Percentiles rank a stretch among this genome's conserved stretches.
phyloP scores from a whole-genome alignment of 1,140 invertebrate genomes.

The Polypedilum vanderplanki region DNA sequence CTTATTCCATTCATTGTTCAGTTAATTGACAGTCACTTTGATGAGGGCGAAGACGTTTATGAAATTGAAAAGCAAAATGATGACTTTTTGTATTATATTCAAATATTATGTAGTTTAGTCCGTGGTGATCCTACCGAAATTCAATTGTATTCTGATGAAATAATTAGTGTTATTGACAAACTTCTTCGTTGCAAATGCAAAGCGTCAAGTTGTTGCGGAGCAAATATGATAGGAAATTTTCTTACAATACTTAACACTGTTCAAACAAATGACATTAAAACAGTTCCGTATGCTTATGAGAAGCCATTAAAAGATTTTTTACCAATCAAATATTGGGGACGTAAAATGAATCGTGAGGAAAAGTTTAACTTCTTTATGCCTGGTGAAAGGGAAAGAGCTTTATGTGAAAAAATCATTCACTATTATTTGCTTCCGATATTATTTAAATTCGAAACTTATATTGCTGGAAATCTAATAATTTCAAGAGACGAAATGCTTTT shows the following conservation, averaged over 20 bases:
- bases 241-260: slow-evolving; percentile 43
- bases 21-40: slow-evolving; percentile 49
- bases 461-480: slow-evolving; percentile 40
- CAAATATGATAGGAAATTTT: slow-evolving; percentile 43
- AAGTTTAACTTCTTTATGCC: slow-evolving; percentile 72
- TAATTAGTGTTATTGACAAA: slow-evolving; percentile 55
- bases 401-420: slow-evolving; percentile 56
- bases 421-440: slow-evolving; percentile 56
- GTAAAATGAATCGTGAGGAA: slow-evolving; percentile 47
- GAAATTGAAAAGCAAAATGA: slow-evolving; percentile 70
- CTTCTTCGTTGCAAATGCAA: slow-evolving; percentile 56
- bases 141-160: slow-evolving; percentile 53
- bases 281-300: slow-evolving; percentile 54
- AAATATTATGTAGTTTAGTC: slow-evolving; percentile 65
- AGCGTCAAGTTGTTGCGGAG: slow-evolving; percentile 53
- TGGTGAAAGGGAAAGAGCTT: slow-evolving; percentile 57
- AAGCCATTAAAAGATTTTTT: slow-evolving; percentile 62
- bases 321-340: slow-evolving; percentile 78
- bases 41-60: slow-evolving; percentile 49
- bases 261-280: slow-evolving; percentile 57
- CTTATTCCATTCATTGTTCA: slow-evolving; percentile 66
- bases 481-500: slow-evolving; percentile 43
- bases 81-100: slow-evolving; percentile 69
- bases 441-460: slow-evolving; percentile 48
- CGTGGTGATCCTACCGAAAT: slow-evolving; percentile 55